Evolutionary conservation across 2,113 vertebrate species (phyloP).

Genomic region (Diadophis punctatus): DNA sequence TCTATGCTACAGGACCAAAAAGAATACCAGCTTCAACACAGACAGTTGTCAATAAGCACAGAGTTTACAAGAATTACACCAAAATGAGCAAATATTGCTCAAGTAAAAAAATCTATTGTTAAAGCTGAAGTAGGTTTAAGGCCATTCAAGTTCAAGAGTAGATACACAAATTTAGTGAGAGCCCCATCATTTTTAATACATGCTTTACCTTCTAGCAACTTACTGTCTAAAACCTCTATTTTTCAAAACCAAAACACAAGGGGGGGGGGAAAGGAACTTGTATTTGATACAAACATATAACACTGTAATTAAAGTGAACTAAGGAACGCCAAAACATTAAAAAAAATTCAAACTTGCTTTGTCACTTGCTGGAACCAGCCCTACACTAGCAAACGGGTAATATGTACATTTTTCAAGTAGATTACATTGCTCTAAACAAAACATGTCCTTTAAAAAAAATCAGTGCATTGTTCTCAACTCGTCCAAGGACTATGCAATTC

Average conservation of each 20-base stretch:
- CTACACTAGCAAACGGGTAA: constrained; percentile 75
- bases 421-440: constrained; percentile 72
- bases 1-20: constrained; percentile 71
- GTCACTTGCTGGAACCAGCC: constrained; percentile 74
- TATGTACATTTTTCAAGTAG: constrained; percentile 83
- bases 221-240: constrained; percentile 74
- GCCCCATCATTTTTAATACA: constrained; percentile 69
- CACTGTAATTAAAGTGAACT: constrained; percentile 74
- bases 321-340: constrained; percentile 79
- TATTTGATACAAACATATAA: constrained; percentile 78
- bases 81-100: constrained; percentile 91
- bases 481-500: constrained; percentile 65
- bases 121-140: constrained; percentile 88
- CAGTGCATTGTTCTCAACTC: constrained; percentile 75
- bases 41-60: constrained; percentile 76
- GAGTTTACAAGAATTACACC: constrained; percentile 78
- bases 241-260: constrained; percentile 67
- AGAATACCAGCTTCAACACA: constrained; percentile 72
- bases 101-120: constrained; percentile 81
- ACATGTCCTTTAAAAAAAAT: constrained; percentile 61
- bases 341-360: constrained; percentile 78
- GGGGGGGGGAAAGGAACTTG: constrained; percentile 58
- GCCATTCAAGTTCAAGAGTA: constrained; percentile 81
- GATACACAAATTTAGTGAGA: constrained; percentile 75
- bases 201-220: constrained; percentile 73